Conservation (phyloP, 2,113 vertebrate species). For the Phyllostomus discolor region DNA sequence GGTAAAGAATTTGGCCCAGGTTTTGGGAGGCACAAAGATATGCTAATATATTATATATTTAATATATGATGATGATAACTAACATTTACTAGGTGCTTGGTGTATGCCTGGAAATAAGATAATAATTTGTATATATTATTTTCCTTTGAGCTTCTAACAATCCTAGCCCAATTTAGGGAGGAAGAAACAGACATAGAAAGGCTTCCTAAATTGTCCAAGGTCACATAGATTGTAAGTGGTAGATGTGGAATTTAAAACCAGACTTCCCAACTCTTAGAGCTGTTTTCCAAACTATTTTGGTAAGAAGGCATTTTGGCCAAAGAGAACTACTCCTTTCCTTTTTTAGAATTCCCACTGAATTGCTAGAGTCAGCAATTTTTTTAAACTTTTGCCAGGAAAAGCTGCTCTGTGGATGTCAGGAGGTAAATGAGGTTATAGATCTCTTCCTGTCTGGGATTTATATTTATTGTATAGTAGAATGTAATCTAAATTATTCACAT, state of each 20-base stretch:
- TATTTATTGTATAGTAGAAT: constrained; percentile 65
- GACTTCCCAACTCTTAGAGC: neutral
- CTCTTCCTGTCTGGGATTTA: constrained; percentile 48
- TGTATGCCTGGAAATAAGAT: neutral
- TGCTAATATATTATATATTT: neutral
- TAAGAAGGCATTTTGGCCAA: constrained; percentile 39
- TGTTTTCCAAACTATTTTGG: neutral
- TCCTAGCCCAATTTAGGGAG: neutral
- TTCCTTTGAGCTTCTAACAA: neutral
- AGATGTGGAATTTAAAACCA: neutral
- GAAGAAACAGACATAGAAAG: neutral
- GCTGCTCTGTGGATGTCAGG: constrained; percentile 35
- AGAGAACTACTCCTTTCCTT: constrained; percentile 22
- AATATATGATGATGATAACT: neutral
- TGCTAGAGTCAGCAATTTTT: constrained; percentile 15
- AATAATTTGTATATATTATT: neutral
- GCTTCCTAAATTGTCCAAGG: neutral
- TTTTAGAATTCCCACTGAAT: constrained; percentile 47
- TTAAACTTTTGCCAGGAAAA: constrained; percentile 37
- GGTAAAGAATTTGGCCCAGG: neutral
- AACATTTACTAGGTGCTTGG: neutral
- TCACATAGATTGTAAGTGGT: neutral
- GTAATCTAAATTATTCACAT: constrained; percentile 63
- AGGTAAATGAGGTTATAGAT: constrained; percentile 69
- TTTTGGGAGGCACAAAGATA: neutral